phyloP scores from a whole-genome alignment of 92 coral and sea anemone genomes.

The Nematostella vectensis region DNA sequence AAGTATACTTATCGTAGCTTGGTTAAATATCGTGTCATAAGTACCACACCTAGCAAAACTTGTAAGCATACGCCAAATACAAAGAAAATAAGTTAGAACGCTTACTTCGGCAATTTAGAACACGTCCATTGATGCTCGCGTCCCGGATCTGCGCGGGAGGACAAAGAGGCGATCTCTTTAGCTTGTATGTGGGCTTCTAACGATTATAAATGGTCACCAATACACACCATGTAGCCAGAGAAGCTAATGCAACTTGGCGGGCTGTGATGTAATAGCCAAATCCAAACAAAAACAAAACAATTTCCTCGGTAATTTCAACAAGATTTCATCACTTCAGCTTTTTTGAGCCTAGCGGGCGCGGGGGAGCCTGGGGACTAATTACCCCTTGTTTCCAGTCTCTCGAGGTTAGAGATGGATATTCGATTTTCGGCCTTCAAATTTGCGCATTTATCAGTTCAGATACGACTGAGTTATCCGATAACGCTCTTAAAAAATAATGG shows the following conservation, averaged over 20 bases:
- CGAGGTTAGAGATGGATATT: not conserved
- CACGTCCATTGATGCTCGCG: too few relatives aligned
- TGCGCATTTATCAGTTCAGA: too few relatives aligned
- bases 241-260: not conserved
- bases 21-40: too few relatives aligned
- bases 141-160: too few relatives aligned
- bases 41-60: slow-evolving; percentile 22
- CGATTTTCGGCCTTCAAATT: not conserved
- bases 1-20: too few relatives aligned
- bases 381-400: slow-evolving; percentile 31
- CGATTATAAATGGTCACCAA: not conserved
- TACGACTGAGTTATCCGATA: too few relatives aligned
- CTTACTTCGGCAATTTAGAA: too few relatives aligned
- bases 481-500: not conserved
- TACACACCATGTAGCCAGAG: not conserved
- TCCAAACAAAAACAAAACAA: slow-evolving; percentile 27
- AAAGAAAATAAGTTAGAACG: too few relatives aligned
- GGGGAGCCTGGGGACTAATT: slow-evolving; percentile 7
- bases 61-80: too few relatives aligned
- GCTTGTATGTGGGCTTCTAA: too few relatives aligned
- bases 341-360: slow-evolving; percentile 13
- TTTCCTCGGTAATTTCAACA: not conserved
- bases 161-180: too few relatives aligned
- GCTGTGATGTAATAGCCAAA: slow-evolving; percentile 25
- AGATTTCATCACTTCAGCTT: slow-evolving; percentile 22